Evolutionary conservation across 2,888 invertebrate genomes (phyloP), one percentile per base, ranked within the genome.

Genomic region (Tetramorium bicarinatum): DNA sequence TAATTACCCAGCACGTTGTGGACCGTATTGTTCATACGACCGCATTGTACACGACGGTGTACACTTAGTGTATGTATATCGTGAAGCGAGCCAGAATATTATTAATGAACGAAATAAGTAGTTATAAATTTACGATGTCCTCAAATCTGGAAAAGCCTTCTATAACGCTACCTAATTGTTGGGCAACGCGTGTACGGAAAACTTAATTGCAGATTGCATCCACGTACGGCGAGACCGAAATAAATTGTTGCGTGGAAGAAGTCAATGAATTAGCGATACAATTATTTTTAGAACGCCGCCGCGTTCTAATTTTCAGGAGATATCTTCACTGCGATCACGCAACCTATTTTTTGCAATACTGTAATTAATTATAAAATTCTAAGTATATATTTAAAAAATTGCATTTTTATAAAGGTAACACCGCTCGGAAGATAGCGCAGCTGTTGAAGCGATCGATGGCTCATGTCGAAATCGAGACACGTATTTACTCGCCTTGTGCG

Each of bases 381-480:
- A n/a, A 52, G 25, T 13, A 13, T 38, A n/a, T 6, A 25, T 25
- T 25, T 2, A 34, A 77, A 38, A 34, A 77, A 41, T 47, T 11
- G 38, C 21, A 7, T 56, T 29, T 41, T 41, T 41, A 25, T 25
- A 7, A 54, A 54, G 34, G 21, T 18, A 41, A 18, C 3, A 18
- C 41, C 13, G 56, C 38, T 52, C n/a, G 18, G 52, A 52, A 38
- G 41, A 29, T n/a, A 25, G 54, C 38, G 69, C 54, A 44, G 25
- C 67, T 44, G 72, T 71, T 72, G 21, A 29, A 54, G 41, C 41
- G 13, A 67, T 47, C 47, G 62, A 34, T 62, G 76, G 47, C 82
- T 77, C 62, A 84, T 87, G 88, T 88, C 82, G 88, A 87, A 93
- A 89, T 88, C 92, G 84, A 91, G 81, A 90, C 93, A 92, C 93